Conservation (phyloP, 2,888 invertebrate species). For the Minunthozetes semirufus region DNA sequence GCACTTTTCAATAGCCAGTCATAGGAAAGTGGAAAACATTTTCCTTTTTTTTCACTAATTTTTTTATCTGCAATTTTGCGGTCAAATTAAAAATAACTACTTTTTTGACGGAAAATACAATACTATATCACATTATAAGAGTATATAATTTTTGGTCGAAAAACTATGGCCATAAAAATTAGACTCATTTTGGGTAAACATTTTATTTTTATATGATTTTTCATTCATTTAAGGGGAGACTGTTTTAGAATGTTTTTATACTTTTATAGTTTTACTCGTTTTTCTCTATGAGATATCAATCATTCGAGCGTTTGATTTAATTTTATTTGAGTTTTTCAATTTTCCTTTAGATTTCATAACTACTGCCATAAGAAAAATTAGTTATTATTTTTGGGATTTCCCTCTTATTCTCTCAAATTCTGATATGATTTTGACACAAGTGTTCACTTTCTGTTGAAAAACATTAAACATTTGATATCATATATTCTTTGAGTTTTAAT, state of each 20-base stretch:
- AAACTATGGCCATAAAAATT: neutral
- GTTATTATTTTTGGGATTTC: slow-evolving; percentile 12
- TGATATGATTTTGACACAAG: neutral
- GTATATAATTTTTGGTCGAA: neutral
- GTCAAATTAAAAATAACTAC: neutral
- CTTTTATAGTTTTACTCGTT: neutral
- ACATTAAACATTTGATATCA: no score
- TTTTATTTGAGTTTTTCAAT: neutral
- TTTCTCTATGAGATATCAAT: neutral
- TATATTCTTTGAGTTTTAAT: no score
- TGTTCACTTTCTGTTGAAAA: neutral
- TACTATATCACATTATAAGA: neutral
- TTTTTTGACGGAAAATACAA: neutral
- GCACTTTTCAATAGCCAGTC: slow-evolving; percentile 4
- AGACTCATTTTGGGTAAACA: neutral
- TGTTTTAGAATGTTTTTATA: neutral
- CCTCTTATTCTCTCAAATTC: neutral
- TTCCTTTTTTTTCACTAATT: neutral
- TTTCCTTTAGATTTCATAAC: neutral
- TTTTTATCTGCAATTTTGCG: neutral
- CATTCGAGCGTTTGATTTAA: neutral
- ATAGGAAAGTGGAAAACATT: neutral
- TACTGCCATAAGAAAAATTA: neutral
- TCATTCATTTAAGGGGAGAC: neutral
- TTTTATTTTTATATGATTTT: neutral